Percentiles rank a stretch among this genome's conserved stretches.
Evolutionary conservation across 2,797 vertebrate genomes (phyloP).

Genomic region (Onychomys arenicola): DNA sequence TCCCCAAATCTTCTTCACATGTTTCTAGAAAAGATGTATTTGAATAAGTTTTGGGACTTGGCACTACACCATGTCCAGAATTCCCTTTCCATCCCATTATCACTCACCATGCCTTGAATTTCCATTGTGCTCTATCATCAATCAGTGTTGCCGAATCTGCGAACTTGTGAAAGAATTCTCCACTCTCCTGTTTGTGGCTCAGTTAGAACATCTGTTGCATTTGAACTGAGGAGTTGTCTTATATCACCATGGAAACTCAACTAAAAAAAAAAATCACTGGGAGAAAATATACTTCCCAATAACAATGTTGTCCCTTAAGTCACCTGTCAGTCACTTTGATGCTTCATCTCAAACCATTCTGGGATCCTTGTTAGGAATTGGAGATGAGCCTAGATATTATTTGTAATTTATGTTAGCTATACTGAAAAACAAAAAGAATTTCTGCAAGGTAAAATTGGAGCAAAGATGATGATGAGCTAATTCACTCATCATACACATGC

Average conservation of each 20-base stretch:
- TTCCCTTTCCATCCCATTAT: neutral
- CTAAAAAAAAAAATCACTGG: neutral
- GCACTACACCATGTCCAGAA: neutral
- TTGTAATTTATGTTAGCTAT: neutral
- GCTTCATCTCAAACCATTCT: neutral
- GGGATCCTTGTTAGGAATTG: neutral
- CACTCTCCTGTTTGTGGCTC: neutral
- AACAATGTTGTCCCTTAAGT: neutral
- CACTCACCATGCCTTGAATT: neutral
- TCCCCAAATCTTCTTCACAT: neutral
- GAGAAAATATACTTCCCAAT: neutral
- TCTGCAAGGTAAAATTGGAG: constrained; percentile 37
- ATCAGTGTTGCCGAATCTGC: neutral
- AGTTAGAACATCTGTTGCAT: neutral
- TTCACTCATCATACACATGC: neutral
- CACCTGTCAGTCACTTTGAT: neutral
- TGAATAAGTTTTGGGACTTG: neutral
- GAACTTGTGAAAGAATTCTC: neutral
- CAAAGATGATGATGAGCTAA: neutral
- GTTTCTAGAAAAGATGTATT: neutral
- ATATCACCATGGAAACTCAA: neutral
- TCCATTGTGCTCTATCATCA: neutral
- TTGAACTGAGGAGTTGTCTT: neutral
- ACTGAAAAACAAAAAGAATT: constrained; percentile 1
- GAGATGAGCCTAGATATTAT: neutral